These are phyloP conservation scores for Drosophila pseudotakahashii DNA, from an alignment of 2,888 invertebrate species.

Conservation along the genomic window DNA sequence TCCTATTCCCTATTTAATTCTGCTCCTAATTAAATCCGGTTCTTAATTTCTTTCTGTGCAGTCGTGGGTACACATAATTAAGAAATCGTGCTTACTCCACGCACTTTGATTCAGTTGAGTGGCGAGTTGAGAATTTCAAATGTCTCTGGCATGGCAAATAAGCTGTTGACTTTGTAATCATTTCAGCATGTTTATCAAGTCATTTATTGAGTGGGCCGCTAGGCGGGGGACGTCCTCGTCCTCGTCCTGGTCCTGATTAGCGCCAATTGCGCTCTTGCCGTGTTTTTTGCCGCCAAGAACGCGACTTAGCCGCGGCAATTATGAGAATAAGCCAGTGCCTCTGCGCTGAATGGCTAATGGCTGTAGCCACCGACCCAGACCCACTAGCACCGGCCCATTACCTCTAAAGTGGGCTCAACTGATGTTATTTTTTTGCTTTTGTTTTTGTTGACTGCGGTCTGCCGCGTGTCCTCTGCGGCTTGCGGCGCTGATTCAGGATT, in stretches of 20 bases:
- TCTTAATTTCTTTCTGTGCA: slow-evolving; percentile 14
- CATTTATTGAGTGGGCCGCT: slow-evolving; percentile 39
- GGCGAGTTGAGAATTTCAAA: slow-evolving; percentile 46
- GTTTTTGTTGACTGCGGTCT: slow-evolving; percentile 27
- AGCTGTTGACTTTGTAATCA: slow-evolving; percentile 71
- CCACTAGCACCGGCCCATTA: slow-evolving; percentile 11
- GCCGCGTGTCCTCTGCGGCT: slow-evolving; percentile 44
- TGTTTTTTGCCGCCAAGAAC: slow-evolving; percentile 15
- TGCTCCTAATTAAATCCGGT: not conserved
- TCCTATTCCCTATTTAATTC: too few species aligned
- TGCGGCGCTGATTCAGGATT: slow-evolving; percentile 30
- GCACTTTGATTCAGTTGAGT: slow-evolving; percentile 38
- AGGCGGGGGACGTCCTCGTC: not conserved
- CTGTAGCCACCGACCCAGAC: slow-evolving; percentile 15
- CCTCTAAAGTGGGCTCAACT: slow-evolving; percentile 47
- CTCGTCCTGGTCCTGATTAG: slow-evolving; percentile 17
- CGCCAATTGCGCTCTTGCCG: slow-evolving; percentile 25
- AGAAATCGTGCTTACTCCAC: slow-evolving; percentile 52
- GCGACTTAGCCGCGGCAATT: slow-evolving; percentile 52
- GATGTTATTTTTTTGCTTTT: slow-evolving; percentile 5
- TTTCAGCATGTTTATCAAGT: slow-evolving; percentile 65
- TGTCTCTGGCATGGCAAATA: slow-evolving; percentile 57
- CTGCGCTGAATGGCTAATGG: slow-evolving; percentile 30
- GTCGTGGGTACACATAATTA: slow-evolving; percentile 68
- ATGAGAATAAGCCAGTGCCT: slow-evolving; percentile 55